Percentiles rank a stretch among this genome's conserved stretches.
Evolutionary conservation across 2,888 invertebrate species (phyloP).

Genomic region (Margaritifera margaritifera): DNA sequence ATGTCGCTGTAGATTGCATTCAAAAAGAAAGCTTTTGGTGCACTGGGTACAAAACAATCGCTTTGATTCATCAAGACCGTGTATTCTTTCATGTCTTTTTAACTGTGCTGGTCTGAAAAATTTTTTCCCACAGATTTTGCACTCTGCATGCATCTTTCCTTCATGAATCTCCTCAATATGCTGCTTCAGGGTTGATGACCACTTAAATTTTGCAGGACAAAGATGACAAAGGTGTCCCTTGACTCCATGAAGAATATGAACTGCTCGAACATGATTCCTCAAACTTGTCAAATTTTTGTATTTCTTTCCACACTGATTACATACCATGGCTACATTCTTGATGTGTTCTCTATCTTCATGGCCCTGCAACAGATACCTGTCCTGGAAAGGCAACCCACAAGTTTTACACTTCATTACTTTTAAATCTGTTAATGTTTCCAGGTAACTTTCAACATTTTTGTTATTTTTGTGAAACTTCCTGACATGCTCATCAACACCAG

Average conservation of each 20-base stretch:
- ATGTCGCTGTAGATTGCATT: conserved; percentile 54
- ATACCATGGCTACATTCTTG: conserved; percentile 21
- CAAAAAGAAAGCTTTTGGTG: conserved; percentile 52
- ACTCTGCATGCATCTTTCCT: conserved; percentile 38
- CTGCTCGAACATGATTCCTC: conserved; percentile 43
- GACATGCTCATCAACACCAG: conserved; percentile 48
- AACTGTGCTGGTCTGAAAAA: conserved; percentile 49
- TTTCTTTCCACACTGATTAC: conserved; percentile 41
- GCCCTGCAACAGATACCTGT: conserved; percentile 29
- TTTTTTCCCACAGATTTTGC: conserved; percentile 46
- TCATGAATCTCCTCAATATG: conserved; percentile 55
- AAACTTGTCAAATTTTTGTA: conserved; percentile 43
- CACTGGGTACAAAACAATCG: conserved; percentile 45
- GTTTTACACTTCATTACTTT: conserved; percentile 34
- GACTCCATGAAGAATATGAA: conserved; percentile 33
- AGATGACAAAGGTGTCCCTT: conserved; percentile 42
- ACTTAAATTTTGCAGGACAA: conserved; percentile 52
- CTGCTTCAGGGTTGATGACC: conserved; percentile 44
- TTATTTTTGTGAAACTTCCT: conserved; percentile 37
- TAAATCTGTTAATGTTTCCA: conserved; percentile 38
- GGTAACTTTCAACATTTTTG: conserved; percentile 34
- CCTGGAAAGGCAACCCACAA: conserved; percentile 36
- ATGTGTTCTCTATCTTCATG: conserved; percentile 44
- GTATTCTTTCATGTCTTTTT: conserved; percentile 48
- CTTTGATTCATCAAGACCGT: conserved; percentile 43